Percentiles rank a stretch among this genome's conserved stretches.
These are phyloP conservation scores for Acronicta aceris DNA, from an alignment of 2,888 invertebrate genomes.

Conservation along the genomic window DNA sequence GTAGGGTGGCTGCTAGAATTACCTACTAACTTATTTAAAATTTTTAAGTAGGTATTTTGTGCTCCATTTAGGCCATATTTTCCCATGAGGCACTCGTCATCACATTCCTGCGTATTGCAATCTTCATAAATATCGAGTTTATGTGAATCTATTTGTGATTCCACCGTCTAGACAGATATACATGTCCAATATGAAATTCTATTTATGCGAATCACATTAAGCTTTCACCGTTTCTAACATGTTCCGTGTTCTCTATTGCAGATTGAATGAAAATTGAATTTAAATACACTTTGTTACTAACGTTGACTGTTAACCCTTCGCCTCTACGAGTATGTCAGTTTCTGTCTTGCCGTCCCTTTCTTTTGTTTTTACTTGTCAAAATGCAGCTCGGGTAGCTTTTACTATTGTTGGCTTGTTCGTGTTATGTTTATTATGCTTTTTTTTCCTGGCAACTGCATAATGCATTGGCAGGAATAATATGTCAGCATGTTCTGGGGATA, in stretches of 20 bases:
- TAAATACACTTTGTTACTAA: conserved; percentile 60
- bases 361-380: conserved; percentile 44
- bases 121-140: conserved; percentile 59
- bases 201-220: conserved; percentile 78
- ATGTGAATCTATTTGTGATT: conserved; percentile 55
- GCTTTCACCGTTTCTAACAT: conserved; percentile 73
- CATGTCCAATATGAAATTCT: conserved; percentile 74
- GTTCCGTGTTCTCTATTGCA: conserved; percentile 65
- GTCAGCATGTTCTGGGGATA: too few species aligned
- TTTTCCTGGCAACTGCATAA: neutral
- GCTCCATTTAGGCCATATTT: conserved; percentile 15
- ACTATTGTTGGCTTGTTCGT: conserved; percentile 26
- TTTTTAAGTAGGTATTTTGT: conserved; percentile 18
- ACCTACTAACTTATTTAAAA: too few species aligned
- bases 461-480: too few species aligned
- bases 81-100: conserved; percentile 47
- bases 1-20: too few species aligned
- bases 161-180: conserved; percentile 55
- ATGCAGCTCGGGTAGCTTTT: conserved; percentile 31
- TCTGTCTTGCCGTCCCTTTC: conserved; percentile 43
- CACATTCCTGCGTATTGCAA: conserved; percentile 54
- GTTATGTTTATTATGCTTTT: conserved; percentile 20
- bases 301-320: conserved; percentile 50
- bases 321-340: conserved; percentile 47
- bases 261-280: conserved; percentile 70